These are phyloP conservation scores for Ceriagrion tenellum DNA, from an alignment of 2,888 invertebrate genomes.

Conservation along the genomic window DNA sequence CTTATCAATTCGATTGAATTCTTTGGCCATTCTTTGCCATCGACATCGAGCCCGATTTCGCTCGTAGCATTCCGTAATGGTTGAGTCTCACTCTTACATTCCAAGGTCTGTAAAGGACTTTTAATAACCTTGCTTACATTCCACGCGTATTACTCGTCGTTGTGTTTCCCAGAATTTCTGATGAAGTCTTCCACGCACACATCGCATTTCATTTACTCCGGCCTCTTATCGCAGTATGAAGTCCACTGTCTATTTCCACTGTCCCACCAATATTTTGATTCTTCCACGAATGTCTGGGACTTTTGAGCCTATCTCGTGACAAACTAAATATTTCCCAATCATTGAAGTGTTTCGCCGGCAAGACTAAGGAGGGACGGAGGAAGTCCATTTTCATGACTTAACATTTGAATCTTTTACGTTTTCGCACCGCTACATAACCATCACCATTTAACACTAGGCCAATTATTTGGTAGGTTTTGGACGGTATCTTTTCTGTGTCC, in stretches of 20 bases:
- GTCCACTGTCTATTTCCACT: not conserved
- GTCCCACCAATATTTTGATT: not conserved
- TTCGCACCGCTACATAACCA: no score
- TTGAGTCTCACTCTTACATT: not conserved
- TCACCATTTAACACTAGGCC: no score
- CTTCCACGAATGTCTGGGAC: not conserved
- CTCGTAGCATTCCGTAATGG: not conserved
- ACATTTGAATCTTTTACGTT: no score
- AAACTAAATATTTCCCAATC: not conserved
- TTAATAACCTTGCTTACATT: no score
- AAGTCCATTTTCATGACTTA: not conserved
- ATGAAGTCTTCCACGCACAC: not conserved
- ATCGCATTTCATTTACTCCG: not conserved
- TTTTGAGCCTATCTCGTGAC: not conserved
- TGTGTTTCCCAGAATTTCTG: not conserved
- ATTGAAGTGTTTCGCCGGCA: not conserved
- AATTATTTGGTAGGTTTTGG: no score
- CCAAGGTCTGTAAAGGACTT: no score
- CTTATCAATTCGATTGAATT: no score
- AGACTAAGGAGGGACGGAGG: not conserved
- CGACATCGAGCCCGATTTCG: not conserved
- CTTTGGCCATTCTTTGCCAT: no score
- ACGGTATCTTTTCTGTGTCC: no score
- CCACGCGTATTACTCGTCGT: not conserved
- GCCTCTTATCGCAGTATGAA: not conserved